A percentile compares a stretch with the other conserved stretches of the same genome.
These are phyloP conservation scores for Leptinotarsa texana DNA, from an alignment of 1,140 invertebrate species.

Conservation along the genomic window DNA sequence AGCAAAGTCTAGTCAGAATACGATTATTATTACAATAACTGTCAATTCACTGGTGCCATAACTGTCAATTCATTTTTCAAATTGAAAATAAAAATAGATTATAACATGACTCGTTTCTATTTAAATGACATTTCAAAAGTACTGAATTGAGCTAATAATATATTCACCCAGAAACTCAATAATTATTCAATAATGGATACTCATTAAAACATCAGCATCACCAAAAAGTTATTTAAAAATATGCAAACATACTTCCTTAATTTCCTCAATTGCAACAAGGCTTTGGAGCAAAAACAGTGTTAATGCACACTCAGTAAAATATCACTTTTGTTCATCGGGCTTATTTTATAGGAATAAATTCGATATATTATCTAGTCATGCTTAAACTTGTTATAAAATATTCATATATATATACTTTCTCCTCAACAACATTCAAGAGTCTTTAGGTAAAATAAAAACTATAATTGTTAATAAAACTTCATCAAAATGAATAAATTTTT, in stretches of 20 bases:
- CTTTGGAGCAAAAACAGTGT: background rate
- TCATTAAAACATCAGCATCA: too few species aligned
- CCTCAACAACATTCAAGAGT: background rate
- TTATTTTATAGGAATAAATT: constrained; percentile 14
- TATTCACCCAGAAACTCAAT: too few species aligned
- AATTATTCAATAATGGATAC: too few species aligned
- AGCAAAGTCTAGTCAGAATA: too few species aligned
- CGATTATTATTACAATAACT: too few species aligned
- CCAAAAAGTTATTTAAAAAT: background rate
- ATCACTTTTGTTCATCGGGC: constrained; percentile 11
- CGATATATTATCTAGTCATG: constrained; percentile 9
- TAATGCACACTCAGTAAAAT: constrained; percentile 9
- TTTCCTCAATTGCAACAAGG: background rate
- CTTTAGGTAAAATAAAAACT: background rate
- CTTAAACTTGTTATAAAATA: background rate
- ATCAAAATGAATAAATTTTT: background rate
- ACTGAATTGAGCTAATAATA: too few species aligned
- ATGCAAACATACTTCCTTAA: background rate
- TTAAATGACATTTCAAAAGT: too few species aligned
- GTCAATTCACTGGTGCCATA: too few species aligned
- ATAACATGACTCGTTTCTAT: too few species aligned
- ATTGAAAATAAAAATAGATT: too few species aligned
- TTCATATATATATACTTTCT: constrained; percentile 11
- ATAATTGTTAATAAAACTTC: constrained; percentile 9
- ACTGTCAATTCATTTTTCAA: too few species aligned